A percentile compares a stretch with the other conserved stretches of the same genome.
phyloP scores from a whole-genome alignment of 2,888 invertebrate genomes.

The Agonum fuliginosum region DNA sequence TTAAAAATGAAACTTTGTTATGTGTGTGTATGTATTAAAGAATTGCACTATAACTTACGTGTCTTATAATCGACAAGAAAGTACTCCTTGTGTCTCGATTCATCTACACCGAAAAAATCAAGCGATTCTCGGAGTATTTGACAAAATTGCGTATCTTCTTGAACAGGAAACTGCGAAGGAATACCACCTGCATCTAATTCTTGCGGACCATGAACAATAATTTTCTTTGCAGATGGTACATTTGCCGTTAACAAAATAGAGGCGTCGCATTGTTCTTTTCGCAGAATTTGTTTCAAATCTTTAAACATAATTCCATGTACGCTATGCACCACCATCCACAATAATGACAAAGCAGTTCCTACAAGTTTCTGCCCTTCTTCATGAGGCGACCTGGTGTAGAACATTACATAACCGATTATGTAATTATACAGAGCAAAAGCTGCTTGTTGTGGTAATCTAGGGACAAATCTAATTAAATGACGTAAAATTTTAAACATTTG shows the following conservation, averaged over 20 bases:
- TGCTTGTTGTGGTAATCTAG: constrained; percentile 95
- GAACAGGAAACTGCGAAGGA: constrained; percentile 98
- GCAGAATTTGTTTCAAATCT: constrained; percentile 97
- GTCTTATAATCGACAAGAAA: constrained; percentile 99
- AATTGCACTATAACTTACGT: too few species aligned
- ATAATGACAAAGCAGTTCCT: constrained; percentile 93
- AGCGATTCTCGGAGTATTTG: constrained; percentile 96
- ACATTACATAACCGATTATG: constrained; percentile 99
- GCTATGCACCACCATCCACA: constrained; percentile 99
- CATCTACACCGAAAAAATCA: constrained; percentile 98
- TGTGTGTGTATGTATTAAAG: too few species aligned
- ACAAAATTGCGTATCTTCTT: constrained; percentile 97
- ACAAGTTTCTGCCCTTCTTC: constrained; percentile 96
- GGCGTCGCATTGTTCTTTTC: constrained; percentile 99
- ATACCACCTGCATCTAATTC: constrained; percentile 94
- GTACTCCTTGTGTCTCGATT: constrained; percentile 89
- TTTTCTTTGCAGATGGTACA: constrained; percentile 99
- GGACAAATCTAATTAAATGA: constrained; percentile 94
- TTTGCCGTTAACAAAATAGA: constrained; percentile 98
- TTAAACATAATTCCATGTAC: constrained; percentile 99
- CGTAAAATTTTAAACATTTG: constrained; percentile 94
- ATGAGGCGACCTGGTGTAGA: constrained; percentile 96
- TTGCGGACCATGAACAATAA: constrained; percentile 96
- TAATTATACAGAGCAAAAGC: constrained; percentile 99
- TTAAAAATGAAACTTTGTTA: constrained; percentile 63